Evolutionary conservation across 2,113 vertebrate genomes (phyloP).

Genomic region (Dicaeum eximium): DNA sequence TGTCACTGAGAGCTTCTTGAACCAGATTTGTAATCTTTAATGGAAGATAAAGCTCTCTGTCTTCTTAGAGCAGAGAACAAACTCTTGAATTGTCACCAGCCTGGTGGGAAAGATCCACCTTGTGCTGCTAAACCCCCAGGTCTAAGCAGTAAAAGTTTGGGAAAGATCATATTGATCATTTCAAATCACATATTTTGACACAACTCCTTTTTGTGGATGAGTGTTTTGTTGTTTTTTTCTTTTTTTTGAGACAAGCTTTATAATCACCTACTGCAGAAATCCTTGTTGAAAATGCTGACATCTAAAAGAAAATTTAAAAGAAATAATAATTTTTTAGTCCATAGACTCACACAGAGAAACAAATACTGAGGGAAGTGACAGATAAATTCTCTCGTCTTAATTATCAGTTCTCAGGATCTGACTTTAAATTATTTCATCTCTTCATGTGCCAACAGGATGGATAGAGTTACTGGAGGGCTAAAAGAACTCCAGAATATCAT

Average conservation of each 20-base stretch:
- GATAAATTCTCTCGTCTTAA: background rate
- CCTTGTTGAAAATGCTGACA: background rate
- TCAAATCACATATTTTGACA: background rate
- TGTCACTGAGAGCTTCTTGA: background rate
- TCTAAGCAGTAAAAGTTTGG: background rate
- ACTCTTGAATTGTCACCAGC: background rate
- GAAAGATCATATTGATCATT: background rate
- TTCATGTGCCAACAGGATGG: background rate
- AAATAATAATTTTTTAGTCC: background rate
- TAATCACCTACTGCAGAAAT: background rate
- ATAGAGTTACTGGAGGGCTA: background rate
- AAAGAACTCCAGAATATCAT: background rate
- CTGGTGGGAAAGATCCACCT: background rate
- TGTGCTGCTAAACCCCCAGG: background rate
- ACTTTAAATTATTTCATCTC: background rate
- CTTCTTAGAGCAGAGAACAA: background rate
- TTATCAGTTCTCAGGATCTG: background rate
- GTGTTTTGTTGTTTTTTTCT: background rate
- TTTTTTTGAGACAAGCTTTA: background rate
- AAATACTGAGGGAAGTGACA: background rate
- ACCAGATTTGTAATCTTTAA: background rate
- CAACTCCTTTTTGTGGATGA: background rate
- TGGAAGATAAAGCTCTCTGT: background rate
- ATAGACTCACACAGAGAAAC: background rate
- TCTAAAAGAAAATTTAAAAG: background rate